These are phyloP conservation scores for Aphodius granarius DNA, from an alignment of 2,888 invertebrate genomes.

Conservation along the genomic window DNA sequence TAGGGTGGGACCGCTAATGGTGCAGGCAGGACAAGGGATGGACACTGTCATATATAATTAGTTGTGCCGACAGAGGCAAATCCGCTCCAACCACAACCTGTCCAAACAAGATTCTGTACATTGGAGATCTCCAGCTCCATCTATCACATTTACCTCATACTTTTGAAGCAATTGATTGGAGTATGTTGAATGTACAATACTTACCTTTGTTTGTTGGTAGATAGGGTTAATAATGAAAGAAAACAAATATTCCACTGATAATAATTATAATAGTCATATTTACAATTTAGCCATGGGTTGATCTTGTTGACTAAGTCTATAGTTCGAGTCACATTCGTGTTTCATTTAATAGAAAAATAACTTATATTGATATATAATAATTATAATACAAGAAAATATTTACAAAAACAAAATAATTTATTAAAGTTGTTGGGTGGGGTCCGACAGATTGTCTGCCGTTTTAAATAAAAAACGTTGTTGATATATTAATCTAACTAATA, in stretches of 20 bases:
- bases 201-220: background rate
- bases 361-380: conserved; percentile 53
- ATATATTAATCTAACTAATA: conserved; percentile 49
- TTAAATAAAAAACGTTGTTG: conserved; percentile 29
- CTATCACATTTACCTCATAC: too few species aligned
- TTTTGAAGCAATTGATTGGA: too few species aligned
- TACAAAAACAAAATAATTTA: conserved; percentile 49
- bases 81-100: background rate
- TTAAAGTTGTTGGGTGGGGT: conserved; percentile 28
- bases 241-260: conserved; percentile 44
- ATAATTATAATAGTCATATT: conserved; percentile 54
- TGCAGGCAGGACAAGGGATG: background rate
- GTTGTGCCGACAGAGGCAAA: background rate
- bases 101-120: background rate
- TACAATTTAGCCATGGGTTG: conserved; percentile 52
- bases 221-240: background rate
- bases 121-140: too few species aligned
- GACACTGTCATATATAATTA: background rate
- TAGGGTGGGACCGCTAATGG: conserved; percentile 10
- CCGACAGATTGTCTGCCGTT: conserved; percentile 1
- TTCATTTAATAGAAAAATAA: conserved; percentile 54
- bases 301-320: conserved; percentile 51
- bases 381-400: conserved; percentile 54
- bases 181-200: background rate
- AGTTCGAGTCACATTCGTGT: conserved; percentile 2